Conservation (phyloP, 2,888 invertebrate genomes). For the Habroteleia sp. region DNA sequence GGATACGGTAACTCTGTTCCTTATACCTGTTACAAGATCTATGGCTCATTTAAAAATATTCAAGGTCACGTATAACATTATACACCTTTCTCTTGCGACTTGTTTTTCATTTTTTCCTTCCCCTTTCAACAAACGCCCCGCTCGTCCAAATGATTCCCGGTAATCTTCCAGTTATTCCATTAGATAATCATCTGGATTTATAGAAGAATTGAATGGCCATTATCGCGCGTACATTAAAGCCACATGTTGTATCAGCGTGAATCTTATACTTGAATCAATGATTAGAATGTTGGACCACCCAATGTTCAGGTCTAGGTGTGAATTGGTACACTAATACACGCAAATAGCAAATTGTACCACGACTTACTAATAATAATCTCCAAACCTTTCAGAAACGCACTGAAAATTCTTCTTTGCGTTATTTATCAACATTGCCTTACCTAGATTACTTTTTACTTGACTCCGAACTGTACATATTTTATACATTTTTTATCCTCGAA, state of each 20-base stretch:
- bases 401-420: no score
- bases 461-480: no score
- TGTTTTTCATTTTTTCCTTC: slow-evolving; percentile 56
- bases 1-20: slow-evolving; percentile 35
- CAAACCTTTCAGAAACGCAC: no score
- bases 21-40: slow-evolving; percentile 61
- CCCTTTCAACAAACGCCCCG: slow-evolving; percentile 46
- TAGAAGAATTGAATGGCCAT: slow-evolving; percentile 47
- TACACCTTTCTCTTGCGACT: slow-evolving; percentile 55
- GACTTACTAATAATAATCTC: no score
- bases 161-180: slow-evolving; percentile 49
- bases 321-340: slow-evolving; percentile 14
- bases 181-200: slow-evolving; percentile 53
- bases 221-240: slow-evolving; percentile 44
- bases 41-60: slow-evolving; percentile 62
- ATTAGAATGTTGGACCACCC: slow-evolving; percentile 52
- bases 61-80: slow-evolving; percentile 61
- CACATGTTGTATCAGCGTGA: slow-evolving; percentile 35
- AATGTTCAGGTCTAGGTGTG: slow-evolving; percentile 22
- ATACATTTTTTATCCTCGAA: no score
- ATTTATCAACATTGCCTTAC: no score
- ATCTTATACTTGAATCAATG: slow-evolving; percentile 38
- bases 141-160: slow-evolving; percentile 27
- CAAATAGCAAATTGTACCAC: no score
- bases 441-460: no score